These are phyloP conservation scores for Eidolon dupreanum DNA, from an alignment of 2,797 vertebrate species.

Conservation along the genomic window DNA sequence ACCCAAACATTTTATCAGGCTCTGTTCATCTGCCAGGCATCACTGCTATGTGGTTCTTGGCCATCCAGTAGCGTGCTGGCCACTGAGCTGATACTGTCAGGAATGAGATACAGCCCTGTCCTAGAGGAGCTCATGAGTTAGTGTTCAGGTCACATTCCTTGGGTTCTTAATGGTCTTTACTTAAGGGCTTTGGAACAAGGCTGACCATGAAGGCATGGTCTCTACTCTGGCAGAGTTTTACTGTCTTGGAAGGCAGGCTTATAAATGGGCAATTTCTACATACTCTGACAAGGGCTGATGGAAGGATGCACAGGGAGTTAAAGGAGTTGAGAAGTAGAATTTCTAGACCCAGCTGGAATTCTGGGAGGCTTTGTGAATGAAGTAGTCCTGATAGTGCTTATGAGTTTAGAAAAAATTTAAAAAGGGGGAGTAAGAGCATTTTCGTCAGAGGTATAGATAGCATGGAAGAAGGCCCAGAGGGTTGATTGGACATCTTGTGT, in stretches of 20 bases:
- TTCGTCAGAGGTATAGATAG: too few species aligned
- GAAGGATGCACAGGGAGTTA: accelerated
- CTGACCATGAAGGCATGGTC: background rate
- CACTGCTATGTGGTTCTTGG: background rate
- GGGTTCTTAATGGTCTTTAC: background rate
- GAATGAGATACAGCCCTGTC: background rate
- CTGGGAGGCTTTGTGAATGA: background rate
- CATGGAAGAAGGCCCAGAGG: background rate
- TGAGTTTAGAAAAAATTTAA: background rate
- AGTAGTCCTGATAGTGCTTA: background rate
- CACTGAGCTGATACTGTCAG: accelerated
- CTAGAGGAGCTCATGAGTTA: background rate
- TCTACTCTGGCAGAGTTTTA: background rate
- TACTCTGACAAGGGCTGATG: background rate
- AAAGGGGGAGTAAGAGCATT: background rate
- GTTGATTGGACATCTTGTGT: background rate
- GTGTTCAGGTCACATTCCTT: background rate
- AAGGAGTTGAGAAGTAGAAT: background rate
- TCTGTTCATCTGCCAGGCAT: background rate
- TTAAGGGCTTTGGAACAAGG: background rate
- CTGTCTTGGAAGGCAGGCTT: background rate
- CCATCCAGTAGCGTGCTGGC: accelerated
- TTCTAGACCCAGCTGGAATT: background rate
- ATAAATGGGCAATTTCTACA: accelerated
- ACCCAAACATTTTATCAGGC: background rate